Evolutionary conservation across 2,113 vertebrate species (phyloP), one percentile per base, ranked within the genome.

Genomic region (Lepus timidus): DNA sequence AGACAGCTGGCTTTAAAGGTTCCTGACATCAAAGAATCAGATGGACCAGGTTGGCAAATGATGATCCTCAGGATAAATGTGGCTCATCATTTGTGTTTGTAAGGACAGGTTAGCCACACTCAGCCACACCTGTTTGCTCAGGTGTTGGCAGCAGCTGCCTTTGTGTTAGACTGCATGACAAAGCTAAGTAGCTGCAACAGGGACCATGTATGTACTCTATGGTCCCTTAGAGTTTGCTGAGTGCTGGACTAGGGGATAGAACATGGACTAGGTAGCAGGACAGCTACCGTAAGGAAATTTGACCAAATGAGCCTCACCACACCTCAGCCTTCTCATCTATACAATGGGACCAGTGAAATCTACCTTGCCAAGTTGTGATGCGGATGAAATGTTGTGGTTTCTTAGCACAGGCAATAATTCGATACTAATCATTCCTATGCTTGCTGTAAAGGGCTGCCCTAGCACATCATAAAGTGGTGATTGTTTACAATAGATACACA

Each of bases 81-180:
- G 39, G 22, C 33, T n/a, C 6, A 1, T 12, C 17, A 0, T 11
- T 20, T 5, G 8, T 20, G 49, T 79, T 16, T 19, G 9, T 31
- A 17, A 16, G 31, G 16, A 22, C 0, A 4, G 16, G 8, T 44
- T 7, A 55, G 78, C 27, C n/a, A 29, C 22, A 16, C 9, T 23
- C 2, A 4, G n/a, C 12, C 14, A 20, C 4, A 27, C 9, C 29
- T 3, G 4, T 52, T 3, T 25, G 31, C 76, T 64, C n/a, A 44
- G 10, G 52, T 16, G 4, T 12, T 25, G 27, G 36, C 0, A 0
- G 1, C 0, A 16, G 58, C 68, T 31, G 10, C 14, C 55, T 25
- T 55, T 20, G 25, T 6, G 25, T 31, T 49, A 29, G 22, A 9
- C 0, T 20, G 71, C 44, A 49, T 0, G 4, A 68, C 20, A 49